A percentile compares a stretch with the other conserved stretches of the same genome.
Conservation (phyloP, 2,888 invertebrate species). For the Crematogaster levior region DNA sequence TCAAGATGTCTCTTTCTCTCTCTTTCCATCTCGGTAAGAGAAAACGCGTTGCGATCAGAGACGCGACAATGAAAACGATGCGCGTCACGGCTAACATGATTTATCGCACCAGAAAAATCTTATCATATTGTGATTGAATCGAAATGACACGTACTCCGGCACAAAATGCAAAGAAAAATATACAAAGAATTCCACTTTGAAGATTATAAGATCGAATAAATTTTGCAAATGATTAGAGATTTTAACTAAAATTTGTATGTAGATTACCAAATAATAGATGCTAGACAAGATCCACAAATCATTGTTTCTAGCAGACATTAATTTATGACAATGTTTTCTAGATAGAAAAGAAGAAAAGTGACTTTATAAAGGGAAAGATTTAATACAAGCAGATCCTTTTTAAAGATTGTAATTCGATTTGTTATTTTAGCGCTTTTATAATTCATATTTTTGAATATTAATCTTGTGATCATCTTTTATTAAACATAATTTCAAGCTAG, state of each 20-base stretch:
- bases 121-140: conserved; percentile 6
- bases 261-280: neutral
- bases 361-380: neutral
- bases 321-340: neutral
- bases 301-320: neutral
- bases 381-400: too few species aligned
- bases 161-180: neutral
- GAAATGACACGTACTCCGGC: neutral
- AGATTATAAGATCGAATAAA: neutral
- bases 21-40: neutral
- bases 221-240: neutral
- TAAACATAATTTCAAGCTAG: neutral
- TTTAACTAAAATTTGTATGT: neutral
- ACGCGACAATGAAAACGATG: neutral
- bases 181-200: neutral
- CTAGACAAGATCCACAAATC: neutral
- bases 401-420: neutral
- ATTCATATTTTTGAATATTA: too few species aligned
- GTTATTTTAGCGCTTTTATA: neutral
- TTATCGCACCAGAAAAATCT: conserved; percentile 15
- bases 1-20: neutral
- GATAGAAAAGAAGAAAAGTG: neutral
- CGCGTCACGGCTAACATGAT: conserved; percentile 9
- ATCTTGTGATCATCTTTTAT: neutral
- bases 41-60: neutral